Evolutionary conservation across 2,888 invertebrate species (phyloP).

Genomic region (Pandemis cinnamomeana): DNA sequence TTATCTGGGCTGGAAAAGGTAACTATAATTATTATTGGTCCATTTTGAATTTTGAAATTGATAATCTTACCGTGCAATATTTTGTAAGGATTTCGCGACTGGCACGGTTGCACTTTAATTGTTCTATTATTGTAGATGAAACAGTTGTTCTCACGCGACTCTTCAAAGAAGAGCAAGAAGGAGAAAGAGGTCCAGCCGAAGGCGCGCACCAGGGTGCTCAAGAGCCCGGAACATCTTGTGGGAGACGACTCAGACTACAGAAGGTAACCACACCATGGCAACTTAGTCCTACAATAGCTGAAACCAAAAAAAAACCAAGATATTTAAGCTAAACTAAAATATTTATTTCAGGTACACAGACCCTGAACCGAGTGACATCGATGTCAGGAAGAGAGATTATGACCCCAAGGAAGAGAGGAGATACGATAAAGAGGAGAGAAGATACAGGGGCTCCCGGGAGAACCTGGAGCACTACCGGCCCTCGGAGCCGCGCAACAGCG

Average conservation of each 20-base stretch:
- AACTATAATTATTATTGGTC: slow-evolving; percentile 47
- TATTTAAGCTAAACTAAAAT: not conserved
- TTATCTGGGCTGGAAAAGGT: slow-evolving; percentile 90
- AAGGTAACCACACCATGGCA: slow-evolving; percentile 58
- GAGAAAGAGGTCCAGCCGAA: slow-evolving; percentile 85
- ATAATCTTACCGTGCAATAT: not conserved
- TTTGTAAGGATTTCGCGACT: not conserved
- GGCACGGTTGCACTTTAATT: not conserved
- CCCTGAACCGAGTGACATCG: slow-evolving; percentile 77
- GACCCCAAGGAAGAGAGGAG: slow-evolving; percentile 58
- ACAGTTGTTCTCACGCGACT: slow-evolving; percentile 89
- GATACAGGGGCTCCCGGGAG: slow-evolving; percentile 41
- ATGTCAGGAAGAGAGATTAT: slow-evolving; percentile 68
- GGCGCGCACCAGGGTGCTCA: slow-evolving; percentile 81
- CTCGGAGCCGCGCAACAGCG: slow-evolving; percentile 48
- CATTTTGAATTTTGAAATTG: not conserved
- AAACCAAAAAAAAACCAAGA: no score
- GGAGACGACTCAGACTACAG: slow-evolving; percentile 76
- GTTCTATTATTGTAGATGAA: slow-evolving; percentile 82
- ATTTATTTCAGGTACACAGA: slow-evolving; percentile 69
- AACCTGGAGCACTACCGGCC: slow-evolving; percentile 41
- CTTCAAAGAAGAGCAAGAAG: slow-evolving; percentile 88
- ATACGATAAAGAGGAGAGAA: slow-evolving; percentile 29
- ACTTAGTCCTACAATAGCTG: not conserved
- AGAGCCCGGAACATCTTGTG: slow-evolving; percentile 83